Percentiles rank a stretch among this genome's conserved stretches.
Evolutionary conservation across 2,797 vertebrate genomes (phyloP).

Genomic region (Enteromius mattozi): DNA sequence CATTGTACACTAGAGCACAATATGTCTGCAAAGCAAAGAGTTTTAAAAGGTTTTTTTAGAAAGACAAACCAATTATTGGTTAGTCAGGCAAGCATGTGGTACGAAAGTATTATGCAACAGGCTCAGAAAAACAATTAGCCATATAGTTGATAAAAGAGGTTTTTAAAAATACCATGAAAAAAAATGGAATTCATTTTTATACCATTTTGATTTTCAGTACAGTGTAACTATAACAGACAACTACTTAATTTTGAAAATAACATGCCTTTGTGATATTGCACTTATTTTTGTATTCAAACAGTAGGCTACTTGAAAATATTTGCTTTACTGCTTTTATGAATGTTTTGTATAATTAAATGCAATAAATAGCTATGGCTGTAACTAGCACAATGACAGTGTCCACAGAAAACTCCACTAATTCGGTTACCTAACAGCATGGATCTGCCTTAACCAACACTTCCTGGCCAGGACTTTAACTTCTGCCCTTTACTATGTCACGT

Average conservation of each 20-base stretch:
- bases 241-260: not conserved
- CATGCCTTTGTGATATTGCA: not conserved
- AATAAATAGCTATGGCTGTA: not conserved
- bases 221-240: not conserved
- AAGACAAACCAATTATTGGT: not conserved
- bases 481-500: constrained; percentile 45
- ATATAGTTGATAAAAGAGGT: not conserved
- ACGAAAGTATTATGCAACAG: not conserved
- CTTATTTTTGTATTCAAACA: not conserved
- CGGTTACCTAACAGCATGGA: constrained; percentile 64
- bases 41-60: not conserved
- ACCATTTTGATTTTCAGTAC: not conserved
- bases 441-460: constrained; percentile 40
- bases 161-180: not conserved
- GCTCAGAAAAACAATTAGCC: not conserved
- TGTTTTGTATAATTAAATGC: not conserved
- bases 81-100: not conserved
- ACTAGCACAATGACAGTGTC: constrained; percentile 35
- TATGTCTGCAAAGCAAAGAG: constrained; percentile 43
- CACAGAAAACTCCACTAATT: constrained; percentile 61
- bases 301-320: not conserved
- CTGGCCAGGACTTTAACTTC: constrained; percentile 35
- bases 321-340: not conserved
- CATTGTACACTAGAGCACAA: constrained; percentile 44
- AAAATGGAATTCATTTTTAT: not conserved